Evolutionary conservation across 2,113 vertebrate species (phyloP).

Genomic region (Pungitius pungitius): DNA sequence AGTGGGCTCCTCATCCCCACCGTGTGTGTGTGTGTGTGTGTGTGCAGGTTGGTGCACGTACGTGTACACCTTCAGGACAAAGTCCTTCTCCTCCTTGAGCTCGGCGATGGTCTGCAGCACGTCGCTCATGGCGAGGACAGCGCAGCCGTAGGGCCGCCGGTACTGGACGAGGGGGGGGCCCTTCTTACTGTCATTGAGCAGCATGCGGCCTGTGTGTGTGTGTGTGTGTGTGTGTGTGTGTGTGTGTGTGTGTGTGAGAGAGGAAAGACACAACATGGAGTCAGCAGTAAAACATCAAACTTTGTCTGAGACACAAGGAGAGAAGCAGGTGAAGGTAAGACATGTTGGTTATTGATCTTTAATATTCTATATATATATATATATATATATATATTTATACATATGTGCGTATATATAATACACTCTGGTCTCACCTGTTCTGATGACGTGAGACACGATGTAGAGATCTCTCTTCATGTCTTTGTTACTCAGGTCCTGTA

Average conservation of each 20-base stretch:
- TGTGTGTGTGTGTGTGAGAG: no score
- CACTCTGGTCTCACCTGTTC: conserved; percentile 82
- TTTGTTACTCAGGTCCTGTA: conserved; percentile 97
- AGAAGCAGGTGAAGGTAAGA: no score
- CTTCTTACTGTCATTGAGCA: conserved; percentile 96
- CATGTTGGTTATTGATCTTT: no score
- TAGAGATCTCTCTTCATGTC: conserved; percentile 99
- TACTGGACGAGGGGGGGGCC: conserved; percentile 92
- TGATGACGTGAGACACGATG: conserved; percentile 94
- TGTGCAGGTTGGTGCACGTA: conserved; percentile 62
- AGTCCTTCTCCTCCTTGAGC: conserved; percentile 96
- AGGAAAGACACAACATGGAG: no score
- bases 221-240: no score
- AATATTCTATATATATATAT: background rate
- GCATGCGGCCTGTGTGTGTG: conserved; percentile 87
- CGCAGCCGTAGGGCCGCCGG: conserved; percentile 93
- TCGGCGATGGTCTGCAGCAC: conserved; percentile 93
- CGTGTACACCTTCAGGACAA: conserved; percentile 99
- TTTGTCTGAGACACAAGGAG: no score
- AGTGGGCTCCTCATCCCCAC: conserved; percentile 28
- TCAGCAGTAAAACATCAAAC: no score
- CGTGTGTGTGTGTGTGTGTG: conserved; percentile 9
- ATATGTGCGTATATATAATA: no score
- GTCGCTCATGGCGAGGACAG: conserved; percentile 92
- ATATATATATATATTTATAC: no score